These are phyloP conservation scores for Drosophila flavopinicola DNA, from an alignment of 2,888 invertebrate genomes.

Conservation along the genomic window DNA sequence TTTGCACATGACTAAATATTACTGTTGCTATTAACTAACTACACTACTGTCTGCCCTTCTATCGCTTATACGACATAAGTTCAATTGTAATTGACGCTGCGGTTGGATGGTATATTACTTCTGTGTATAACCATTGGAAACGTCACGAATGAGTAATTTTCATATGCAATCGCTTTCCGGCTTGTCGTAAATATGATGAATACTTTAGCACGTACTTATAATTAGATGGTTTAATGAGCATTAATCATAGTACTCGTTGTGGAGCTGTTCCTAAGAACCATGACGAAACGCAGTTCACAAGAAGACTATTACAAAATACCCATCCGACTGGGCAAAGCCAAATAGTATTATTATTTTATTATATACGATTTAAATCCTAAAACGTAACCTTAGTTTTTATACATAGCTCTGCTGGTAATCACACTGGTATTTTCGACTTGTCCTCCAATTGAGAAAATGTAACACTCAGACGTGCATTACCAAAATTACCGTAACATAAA, in stretches of 20 bases:
- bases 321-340: not conserved
- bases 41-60: not conserved
- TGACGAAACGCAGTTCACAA: constrained; percentile 14
- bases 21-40: not conserved
- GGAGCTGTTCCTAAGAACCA: constrained; percentile 34
- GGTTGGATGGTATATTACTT: constrained; percentile 1
- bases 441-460: constrained; percentile 25
- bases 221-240: constrained; percentile 31
- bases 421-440: constrained; percentile 11
- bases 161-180: constrained; percentile 27
- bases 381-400: not conserved
- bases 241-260: constrained; percentile 12
- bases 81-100: not conserved
- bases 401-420: constrained; percentile 5
- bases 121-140: constrained; percentile 6
- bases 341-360: not conserved
- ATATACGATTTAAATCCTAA: not conserved
- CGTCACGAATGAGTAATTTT: constrained; percentile 32
- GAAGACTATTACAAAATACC: constrained; percentile 1
- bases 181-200: constrained; percentile 6
- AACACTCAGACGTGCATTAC: constrained; percentile 24
- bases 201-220: constrained; percentile 31
- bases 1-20: not conserved
- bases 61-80: not conserved
- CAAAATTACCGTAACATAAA: constrained; percentile 32